These are phyloP conservation scores for Fissipunctia ypsillon DNA, from an alignment of 2,888 invertebrate species.

Conservation along the genomic window DNA sequence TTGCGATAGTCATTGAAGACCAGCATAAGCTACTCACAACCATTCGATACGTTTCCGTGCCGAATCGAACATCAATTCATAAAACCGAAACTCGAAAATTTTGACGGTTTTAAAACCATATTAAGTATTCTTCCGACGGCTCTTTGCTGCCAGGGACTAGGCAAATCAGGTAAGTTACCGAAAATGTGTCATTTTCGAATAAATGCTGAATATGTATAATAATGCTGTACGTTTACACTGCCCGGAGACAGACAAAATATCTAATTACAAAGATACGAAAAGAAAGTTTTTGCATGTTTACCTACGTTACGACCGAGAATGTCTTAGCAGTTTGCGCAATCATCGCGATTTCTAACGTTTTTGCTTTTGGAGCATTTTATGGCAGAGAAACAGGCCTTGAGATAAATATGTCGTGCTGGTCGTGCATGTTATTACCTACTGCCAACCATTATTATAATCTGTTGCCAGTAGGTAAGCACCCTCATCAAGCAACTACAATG, in stretches of 20 bases:
- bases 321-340: conserved; percentile 34
- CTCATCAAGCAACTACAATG: conserved; percentile 34
- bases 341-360: conserved; percentile 46
- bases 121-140: neutral
- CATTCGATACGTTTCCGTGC: neutral
- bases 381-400: conserved; percentile 11
- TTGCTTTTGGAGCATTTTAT: conserved; percentile 34
- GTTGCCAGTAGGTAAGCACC: conserved; percentile 1
- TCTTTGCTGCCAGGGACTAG: neutral
- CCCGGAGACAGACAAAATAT: neutral
- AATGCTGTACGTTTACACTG: neutral
- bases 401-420: conserved; percentile 21
- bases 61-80: too few relatives aligned
- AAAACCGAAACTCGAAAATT: neutral
- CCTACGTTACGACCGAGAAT: conserved; percentile 31
- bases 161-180: neutral
- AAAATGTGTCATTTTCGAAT: neutral
- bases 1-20: conserved; percentile 24
- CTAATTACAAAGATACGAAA: conserved; percentile 19
- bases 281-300: conserved; percentile 43
- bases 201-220: neutral
- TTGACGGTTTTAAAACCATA: neutral
- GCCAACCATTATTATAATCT: conserved; percentile 38
- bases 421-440: conserved; percentile 46
- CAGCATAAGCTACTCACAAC: neutral